Conservation (phyloP, 1,140 invertebrate species). For the Drosophila ogumai region DNA sequence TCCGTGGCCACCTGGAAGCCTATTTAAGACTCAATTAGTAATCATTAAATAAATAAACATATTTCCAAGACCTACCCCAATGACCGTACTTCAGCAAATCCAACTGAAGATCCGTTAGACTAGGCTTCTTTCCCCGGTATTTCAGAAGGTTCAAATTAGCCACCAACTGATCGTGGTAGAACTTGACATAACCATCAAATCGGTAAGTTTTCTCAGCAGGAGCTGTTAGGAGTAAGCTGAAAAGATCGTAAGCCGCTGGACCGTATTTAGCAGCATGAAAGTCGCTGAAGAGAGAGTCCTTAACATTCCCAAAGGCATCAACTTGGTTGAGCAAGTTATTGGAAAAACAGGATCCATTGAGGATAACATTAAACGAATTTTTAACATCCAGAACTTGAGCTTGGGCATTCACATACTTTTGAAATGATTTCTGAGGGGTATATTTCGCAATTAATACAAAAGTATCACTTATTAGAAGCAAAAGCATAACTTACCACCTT, state of each 20-base stretch:
- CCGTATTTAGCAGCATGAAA: slow-evolving; percentile 46
- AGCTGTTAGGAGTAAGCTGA: slow-evolving; percentile 52
- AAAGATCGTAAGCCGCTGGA: slow-evolving; percentile 50
- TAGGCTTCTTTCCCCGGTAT: slow-evolving; percentile 52
- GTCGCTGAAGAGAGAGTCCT: slow-evolving; percentile 56
- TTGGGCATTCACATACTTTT: slow-evolving; percentile 24
- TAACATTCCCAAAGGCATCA: slow-evolving; percentile 60
- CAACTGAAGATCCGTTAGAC: slow-evolving; percentile 63
- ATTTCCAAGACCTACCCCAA: slow-evolving; percentile 45
- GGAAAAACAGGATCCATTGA: slow-evolving; percentile 52
- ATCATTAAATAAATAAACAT: not conserved
- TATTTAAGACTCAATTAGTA: not conserved
- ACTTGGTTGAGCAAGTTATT: slow-evolving; percentile 53
- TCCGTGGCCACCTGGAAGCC: slow-evolving; percentile 55
- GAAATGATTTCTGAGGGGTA: slow-evolving; percentile 56
- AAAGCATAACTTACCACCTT: slow-evolving; percentile 59
- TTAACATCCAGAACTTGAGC: slow-evolving; percentile 9
- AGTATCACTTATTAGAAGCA: not conserved
- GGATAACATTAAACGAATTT: slow-evolving; percentile 57
- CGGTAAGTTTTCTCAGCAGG: slow-evolving; percentile 50
- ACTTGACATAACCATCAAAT: slow-evolving; percentile 56
- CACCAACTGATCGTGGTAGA: slow-evolving; percentile 51
- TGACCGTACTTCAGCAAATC: slow-evolving; percentile 55
- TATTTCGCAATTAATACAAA: not conserved
- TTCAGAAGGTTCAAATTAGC: slow-evolving; percentile 39